Conservation (phyloP, 2,888 invertebrate genomes). For the Protophormia terraenovae region DNA sequence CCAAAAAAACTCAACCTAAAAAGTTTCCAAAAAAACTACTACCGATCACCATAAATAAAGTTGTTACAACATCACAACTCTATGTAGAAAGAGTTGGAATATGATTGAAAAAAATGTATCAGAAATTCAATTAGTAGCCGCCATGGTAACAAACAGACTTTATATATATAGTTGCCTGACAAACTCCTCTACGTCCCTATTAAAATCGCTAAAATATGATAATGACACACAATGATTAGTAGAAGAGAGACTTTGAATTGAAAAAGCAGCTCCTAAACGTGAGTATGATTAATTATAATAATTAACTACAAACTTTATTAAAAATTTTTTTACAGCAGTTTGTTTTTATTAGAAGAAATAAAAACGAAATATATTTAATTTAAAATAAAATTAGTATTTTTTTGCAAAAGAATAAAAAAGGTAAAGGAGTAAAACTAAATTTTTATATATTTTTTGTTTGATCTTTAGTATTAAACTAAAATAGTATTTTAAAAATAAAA, state of each 20-base stretch:
- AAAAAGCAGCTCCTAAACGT: constrained; percentile 73
- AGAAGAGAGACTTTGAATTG: constrained; percentile 72
- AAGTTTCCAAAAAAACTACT: constrained; percentile 62
- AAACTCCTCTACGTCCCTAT: constrained; percentile 61
- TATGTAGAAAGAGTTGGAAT: constrained; percentile 65
- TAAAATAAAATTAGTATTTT: constrained; percentile 32
- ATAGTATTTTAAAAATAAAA: constrained; percentile 37
- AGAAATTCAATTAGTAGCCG: constrained; percentile 65
- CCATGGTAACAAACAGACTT: constrained; percentile 57
- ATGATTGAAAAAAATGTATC: constrained; percentile 68
- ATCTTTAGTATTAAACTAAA: constrained; percentile 43
- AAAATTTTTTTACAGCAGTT: constrained; percentile 69
- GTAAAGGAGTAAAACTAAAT: constrained; percentile 66
- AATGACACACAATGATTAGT: constrained; percentile 70
- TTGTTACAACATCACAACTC: constrained; percentile 62
- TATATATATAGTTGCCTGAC: constrained; percentile 59
- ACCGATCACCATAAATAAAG: constrained; percentile 67
- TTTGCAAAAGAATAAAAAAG: constrained; percentile 30
- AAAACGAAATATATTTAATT: constrained; percentile 38
- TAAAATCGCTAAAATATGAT: constrained; percentile 66
- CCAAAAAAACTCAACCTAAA: constrained; percentile 69
- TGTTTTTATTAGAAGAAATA: constrained; percentile 45
- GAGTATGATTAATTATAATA: constrained; percentile 74
- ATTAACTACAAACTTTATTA: constrained; percentile 59
- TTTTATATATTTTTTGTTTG: constrained; percentile 45